Percentiles rank a stretch among this genome's conserved stretches.
Conservation (phyloP, 2,888 invertebrate genomes). For the Trachelus iudaicus region DNA sequence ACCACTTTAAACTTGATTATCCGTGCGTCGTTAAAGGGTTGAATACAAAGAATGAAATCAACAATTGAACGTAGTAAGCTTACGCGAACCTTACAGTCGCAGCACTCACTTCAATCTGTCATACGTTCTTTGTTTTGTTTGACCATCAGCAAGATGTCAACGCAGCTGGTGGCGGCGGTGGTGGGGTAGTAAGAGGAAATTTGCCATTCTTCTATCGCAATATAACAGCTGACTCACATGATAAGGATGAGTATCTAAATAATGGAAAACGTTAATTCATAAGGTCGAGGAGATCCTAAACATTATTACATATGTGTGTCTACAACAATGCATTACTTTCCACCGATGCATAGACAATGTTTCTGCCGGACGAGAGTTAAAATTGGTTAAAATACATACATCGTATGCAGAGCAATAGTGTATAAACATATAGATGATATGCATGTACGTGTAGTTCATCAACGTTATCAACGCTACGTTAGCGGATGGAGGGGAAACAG, state of each 20-base stretch:
- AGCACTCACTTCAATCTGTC: neutral
- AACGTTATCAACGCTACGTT: neutral
- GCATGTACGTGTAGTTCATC: neutral
- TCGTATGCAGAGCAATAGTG: no score
- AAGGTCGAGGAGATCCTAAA: neutral
- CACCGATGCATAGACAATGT: neutral
- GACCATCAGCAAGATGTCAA: neutral
- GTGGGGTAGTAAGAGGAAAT: neutral
- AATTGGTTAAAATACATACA: no score
- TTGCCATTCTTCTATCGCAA: no score
- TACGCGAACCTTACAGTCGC: neutral
- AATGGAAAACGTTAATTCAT: neutral
- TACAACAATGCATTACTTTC: neutral
- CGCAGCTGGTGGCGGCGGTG: neutral
- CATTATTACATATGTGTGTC: neutral
- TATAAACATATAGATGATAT: neutral
- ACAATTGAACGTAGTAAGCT: neutral
- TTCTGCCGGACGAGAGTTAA: neutral
- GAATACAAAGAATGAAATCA: neutral
- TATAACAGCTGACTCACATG: neutral
- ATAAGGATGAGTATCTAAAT: neutral
- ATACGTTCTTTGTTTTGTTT: neutral
- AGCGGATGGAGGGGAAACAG: neutral
- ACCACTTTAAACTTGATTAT: neutral
- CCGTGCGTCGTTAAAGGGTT: neutral